A percentile compares a stretch with the other conserved stretches of the same genome.
These are phyloP conservation scores for Trichonephila clavata DNA, from an alignment of 1,140 invertebrate species.

Conservation along the genomic window DNA sequence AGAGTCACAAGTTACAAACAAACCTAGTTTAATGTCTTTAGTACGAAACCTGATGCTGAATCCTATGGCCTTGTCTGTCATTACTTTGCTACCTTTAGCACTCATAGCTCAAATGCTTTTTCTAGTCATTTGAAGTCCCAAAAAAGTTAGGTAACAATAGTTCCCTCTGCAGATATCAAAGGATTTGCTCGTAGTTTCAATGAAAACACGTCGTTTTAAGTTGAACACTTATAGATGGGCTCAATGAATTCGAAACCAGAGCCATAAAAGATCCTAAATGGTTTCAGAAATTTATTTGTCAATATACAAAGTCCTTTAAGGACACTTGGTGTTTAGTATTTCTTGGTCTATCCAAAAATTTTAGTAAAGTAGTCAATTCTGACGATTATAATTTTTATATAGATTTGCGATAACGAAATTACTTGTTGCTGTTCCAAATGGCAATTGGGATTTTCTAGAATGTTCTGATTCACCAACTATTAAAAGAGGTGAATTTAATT, in stretches of 20 bases:
- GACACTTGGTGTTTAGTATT: neutral
- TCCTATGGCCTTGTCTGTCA: neutral
- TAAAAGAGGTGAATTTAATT: neutral
- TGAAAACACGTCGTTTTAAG: neutral
- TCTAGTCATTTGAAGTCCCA: neutral
- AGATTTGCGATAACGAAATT: neutral
- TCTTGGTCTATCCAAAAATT: constrained; percentile 32
- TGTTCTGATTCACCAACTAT: constrained; percentile 6
- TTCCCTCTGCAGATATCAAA: neutral
- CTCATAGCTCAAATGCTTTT: neutral
- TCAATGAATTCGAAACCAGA: constrained; percentile 47
- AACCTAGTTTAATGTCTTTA: neutral
- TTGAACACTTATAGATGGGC: constrained; percentile 28
- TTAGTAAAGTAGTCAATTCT: neutral
- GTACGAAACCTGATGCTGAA: neutral
- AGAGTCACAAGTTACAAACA: neutral
- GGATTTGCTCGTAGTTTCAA: neutral
- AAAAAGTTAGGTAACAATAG: neutral
- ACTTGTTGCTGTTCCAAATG: neutral
- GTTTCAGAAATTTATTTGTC: constrained; percentile 51
- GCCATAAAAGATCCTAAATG: constrained; percentile 26
- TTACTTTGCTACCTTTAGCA: neutral
- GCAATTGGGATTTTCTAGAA: neutral
- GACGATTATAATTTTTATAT: neutral
- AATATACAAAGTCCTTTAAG: neutral